Evolutionary conservation across 2,797 vertebrate genomes (phyloP).

Genomic region (Sternotherus odoratus): DNA sequence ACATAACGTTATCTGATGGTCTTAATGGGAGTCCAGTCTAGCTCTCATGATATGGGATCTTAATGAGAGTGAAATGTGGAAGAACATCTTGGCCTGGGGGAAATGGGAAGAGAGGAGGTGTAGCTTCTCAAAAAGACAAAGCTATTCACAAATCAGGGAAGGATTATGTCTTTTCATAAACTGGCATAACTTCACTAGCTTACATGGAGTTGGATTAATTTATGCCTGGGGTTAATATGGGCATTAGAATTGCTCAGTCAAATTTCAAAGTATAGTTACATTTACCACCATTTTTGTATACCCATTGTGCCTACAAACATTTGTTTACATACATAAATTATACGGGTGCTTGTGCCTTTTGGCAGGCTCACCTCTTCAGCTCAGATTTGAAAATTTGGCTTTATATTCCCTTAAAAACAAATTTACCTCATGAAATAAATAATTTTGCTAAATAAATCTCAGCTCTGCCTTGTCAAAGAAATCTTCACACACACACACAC

Average conservation of each 20-base stretch:
- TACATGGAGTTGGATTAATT: not conserved
- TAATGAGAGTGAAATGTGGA: not conserved
- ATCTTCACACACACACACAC: too few relatives aligned
- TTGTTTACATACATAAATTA: not conserved
- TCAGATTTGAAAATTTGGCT: not conserved
- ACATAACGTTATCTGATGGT: not conserved
- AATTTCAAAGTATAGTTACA: not conserved
- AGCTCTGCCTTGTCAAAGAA: not conserved
- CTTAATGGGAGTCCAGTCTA: not conserved
- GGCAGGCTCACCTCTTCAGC: not conserved
- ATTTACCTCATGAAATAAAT: not conserved
- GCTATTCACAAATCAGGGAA: not conserved
- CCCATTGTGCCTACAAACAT: not conserved
- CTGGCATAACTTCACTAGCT: not conserved
- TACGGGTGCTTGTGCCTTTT: not conserved
- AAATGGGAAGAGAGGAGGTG: not conserved
- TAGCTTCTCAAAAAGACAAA: not conserved
- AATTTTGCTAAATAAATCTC: not conserved
- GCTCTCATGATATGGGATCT: not conserved
- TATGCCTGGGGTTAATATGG: not conserved
- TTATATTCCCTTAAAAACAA: not conserved
- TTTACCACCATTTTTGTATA: not conserved
- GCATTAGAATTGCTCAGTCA: not conserved
- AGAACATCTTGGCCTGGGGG: not conserved
- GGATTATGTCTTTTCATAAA: not conserved